Base-by-base conservation (phyloP, 1,140 invertebrate genomes). In the Drosophila melanogaster region DNA sequence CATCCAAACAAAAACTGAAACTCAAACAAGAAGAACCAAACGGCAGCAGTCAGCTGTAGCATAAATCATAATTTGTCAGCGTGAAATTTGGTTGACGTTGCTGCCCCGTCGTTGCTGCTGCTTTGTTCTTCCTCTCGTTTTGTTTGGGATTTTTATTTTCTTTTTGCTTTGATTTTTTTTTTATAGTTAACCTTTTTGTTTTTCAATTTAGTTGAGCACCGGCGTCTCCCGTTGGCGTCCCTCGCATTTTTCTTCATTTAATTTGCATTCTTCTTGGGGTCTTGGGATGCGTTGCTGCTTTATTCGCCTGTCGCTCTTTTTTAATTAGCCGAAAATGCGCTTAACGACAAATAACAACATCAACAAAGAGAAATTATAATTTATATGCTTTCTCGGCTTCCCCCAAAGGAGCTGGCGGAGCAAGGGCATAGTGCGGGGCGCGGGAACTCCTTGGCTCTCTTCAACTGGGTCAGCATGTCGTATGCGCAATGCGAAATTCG, bases 31-130 rank as follows among this genome's bases (percentile, higher is more conserved):
- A 41, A 43, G n/a, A 44, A 35, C 54, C 33, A 14, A 66, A 65
- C 51, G 47, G 35, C 65, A 74, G 50, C 69, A 66, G 58, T 38
- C 65, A 50, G 53, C 60, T 72, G 66, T 38, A 33, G 51, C 73
- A 86, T 85, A 86, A 86, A 86, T 86, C 84, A 86, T 86, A 85
- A 86, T 86, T 86, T 86, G 79, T 86, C 81, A 87, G 83, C 75
- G 51, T 77, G 56, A 77, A 77, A 77, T 77, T 77, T 66, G 83
- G 60, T 59, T 69, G 62, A 35, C 43, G 37, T 66, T 33, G 43
- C 47, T 33, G 40, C 38, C 33, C 35, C 35, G 53, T 54, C 58
- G 74, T 70, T 66, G 64, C 70, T 59, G 74, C 77, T 66, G 64
- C 70, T 80, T 69, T 67, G 50, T 79, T 77, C 56, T 55, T 76